Percentiles rank a stretch among this genome's conserved stretches.
Conservation (phyloP, 2,888 invertebrate genomes). For the Capitulum mitella region DNA sequence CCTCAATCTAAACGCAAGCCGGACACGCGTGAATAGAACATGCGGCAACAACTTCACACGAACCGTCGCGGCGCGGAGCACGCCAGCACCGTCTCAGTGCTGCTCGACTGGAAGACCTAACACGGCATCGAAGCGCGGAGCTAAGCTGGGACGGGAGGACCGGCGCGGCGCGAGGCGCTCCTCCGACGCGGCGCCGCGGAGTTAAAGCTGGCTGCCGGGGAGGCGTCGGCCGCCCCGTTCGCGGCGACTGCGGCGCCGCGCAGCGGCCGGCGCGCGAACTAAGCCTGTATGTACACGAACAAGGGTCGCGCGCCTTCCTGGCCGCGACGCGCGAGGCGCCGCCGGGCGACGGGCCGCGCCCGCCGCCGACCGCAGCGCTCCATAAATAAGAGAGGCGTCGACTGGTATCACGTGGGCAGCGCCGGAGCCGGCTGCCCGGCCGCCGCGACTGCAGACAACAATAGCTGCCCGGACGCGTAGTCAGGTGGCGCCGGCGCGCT, state of each 20-base stretch:
- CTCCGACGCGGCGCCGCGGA: too few species aligned
- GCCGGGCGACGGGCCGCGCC: not conserved
- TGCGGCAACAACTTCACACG: not conserved
- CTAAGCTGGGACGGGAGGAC: not conserved
- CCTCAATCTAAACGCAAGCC: too few species aligned
- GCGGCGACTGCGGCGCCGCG: not conserved
- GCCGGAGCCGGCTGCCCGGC: not conserved
- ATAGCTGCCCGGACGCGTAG: not conserved
- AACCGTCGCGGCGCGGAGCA: not conserved
- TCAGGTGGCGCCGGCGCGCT: too few species aligned
- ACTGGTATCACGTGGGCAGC: not conserved
- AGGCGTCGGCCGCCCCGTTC: not conserved
- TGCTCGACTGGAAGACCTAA: conserved; percentile 9
- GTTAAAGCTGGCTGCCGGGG: too few species aligned
- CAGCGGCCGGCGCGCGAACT: not conserved
- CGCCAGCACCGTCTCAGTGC: not conserved
- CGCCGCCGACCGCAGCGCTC: not conserved
- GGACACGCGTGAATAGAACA: not conserved
- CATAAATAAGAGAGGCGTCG: not conserved
- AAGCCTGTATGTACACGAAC: conserved; percentile 11
- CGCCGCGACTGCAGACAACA: not conserved
- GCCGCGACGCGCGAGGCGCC: not conserved
- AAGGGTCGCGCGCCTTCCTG: not conserved
- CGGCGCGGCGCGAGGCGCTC: not conserved
- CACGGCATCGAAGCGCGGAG: not conserved